Evolutionary conservation across 2,888 invertebrate species (phyloP).

Genomic region (Leucophenga montana): DNA sequence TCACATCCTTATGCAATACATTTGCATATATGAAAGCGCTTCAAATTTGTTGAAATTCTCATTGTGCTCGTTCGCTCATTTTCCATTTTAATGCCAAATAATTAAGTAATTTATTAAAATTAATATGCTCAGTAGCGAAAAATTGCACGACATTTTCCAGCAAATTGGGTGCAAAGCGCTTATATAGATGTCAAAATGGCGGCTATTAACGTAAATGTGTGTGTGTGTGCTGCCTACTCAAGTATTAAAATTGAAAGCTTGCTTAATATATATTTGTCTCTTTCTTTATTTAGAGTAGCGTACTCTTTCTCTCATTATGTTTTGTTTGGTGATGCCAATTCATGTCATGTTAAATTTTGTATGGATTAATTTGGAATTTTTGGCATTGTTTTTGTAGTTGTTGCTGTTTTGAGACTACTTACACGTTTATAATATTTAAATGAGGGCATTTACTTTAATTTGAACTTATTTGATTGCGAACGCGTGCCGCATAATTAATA

Average conservation of each 20-base stretch:
- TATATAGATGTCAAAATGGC: neutral
- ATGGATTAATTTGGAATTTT: neutral
- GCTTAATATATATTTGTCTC: slow-evolving; percentile 21
- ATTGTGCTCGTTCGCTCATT: slow-evolving; percentile 18
- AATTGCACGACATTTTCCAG: neutral
- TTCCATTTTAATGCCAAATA: slow-evolving; percentile 44
- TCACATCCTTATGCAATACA: slow-evolving; percentile 24
- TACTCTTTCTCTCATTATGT: neutral
- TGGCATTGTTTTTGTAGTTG: neutral
- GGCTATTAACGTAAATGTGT: neutral
- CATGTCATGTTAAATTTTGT: slow-evolving; percentile 13
- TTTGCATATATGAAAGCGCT: slow-evolving; percentile 9
- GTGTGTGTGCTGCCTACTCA: neutral
- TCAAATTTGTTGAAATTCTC: slow-evolving; percentile 16
- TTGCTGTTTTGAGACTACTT: neutral
- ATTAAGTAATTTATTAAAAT: slow-evolving; percentile 49
- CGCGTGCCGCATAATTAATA: slow-evolving; percentile 7
- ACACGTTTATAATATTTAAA: slow-evolving; percentile 7
- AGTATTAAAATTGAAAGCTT: slow-evolving; percentile 22
- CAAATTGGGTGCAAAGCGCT: slow-evolving; percentile 23
- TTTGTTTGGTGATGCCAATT: slow-evolving; percentile 1
- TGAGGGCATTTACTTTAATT: slow-evolving; percentile 4
- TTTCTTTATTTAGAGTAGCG: neutral
- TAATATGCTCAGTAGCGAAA: slow-evolving; percentile 28
- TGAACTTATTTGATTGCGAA: neutral